A percentile compares a stretch with the other conserved stretches of the same genome.
These are phyloP conservation scores for Thymelicus acteon DNA, from an alignment of 2,888 invertebrate genomes.

Conservation along the genomic window DNA sequence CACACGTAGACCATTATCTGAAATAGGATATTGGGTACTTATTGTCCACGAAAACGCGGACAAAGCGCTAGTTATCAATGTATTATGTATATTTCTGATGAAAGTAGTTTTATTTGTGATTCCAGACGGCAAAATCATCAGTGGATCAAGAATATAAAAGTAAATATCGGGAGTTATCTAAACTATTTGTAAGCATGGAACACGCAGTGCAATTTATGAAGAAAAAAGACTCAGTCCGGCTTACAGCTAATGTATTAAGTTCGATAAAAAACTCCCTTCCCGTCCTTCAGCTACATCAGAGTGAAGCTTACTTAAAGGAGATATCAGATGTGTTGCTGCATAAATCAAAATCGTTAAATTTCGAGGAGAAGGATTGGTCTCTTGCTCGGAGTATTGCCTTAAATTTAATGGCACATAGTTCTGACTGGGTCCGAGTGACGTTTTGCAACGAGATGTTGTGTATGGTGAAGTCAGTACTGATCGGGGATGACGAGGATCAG, in stretches of 20 bases:
- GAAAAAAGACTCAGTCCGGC: slow-evolving; percentile 55
- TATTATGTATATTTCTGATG: too few relatives aligned
- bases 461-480: slow-evolving; percentile 81
- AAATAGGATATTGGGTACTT: too few relatives aligned
- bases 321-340: slow-evolving; percentile 67
- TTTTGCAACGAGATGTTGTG: slow-evolving; percentile 83
- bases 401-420: slow-evolving; percentile 83
- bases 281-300: slow-evolving; percentile 85
- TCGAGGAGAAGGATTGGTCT: slow-evolving; percentile 67
- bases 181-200: slow-evolving; percentile 67
- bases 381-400: slow-evolving; percentile 73
- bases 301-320: slow-evolving; percentile 78
- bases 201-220: slow-evolving; percentile 69
- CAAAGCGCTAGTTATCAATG: too few relatives aligned
- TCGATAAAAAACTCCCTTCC: slow-evolving; percentile 82
- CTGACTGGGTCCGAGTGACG: slow-evolving; percentile 78
- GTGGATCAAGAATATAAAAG: slow-evolving; percentile 72
- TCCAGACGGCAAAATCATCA: slow-evolving; percentile 63
- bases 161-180: slow-evolving; percentile 68
- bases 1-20: too few relatives aligned
- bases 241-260: slow-evolving; percentile 65
- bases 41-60: too few relatives aligned
- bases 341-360: slow-evolving; percentile 62
- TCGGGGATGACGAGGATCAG: slow-evolving; percentile 74
- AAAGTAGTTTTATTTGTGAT: slow-evolving; percentile 35